Evolutionary conservation across 1,140 invertebrate species (phyloP).

Genomic region (Drosophila insularis): DNA sequence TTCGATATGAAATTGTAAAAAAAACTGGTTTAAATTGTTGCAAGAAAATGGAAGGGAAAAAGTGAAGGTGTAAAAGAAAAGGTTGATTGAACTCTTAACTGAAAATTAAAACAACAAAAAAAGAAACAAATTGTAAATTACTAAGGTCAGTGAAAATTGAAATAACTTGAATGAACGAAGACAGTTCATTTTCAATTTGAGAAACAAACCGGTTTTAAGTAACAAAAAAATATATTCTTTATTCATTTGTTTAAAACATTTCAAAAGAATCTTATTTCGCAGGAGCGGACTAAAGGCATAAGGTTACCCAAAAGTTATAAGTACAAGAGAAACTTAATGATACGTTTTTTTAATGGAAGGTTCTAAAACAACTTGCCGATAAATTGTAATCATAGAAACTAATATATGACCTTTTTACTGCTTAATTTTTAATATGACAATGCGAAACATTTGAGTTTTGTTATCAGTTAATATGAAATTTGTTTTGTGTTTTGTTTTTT

Average conservation of each 20-base stretch:
- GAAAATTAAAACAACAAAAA: background rate
- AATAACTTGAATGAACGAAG: background rate
- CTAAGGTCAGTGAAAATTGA: background rate
- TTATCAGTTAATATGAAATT: too few relatives aligned
- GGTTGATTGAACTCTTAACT: constrained; percentile 39
- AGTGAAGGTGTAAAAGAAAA: constrained; percentile 20
- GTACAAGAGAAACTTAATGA: too few relatives aligned
- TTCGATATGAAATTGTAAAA: background rate
- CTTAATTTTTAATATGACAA: too few relatives aligned
- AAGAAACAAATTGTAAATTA: background rate
- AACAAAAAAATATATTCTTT: background rate
- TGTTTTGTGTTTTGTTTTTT: too few relatives aligned
- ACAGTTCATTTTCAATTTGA: background rate
- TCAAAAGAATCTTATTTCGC: background rate
- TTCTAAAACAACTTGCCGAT: too few relatives aligned
- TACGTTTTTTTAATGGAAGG: too few relatives aligned
- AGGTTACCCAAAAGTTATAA: background rate
- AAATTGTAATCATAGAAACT: too few relatives aligned
- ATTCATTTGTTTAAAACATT: background rate
- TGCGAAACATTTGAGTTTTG: too few relatives aligned
- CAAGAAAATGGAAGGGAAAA: constrained; percentile 13
- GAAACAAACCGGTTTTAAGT: constrained; percentile 4
- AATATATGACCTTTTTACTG: too few relatives aligned
- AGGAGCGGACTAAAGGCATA: background rate
- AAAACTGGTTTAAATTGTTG: constrained; percentile 46